Evolutionary conservation across 2,888 invertebrate species (phyloP), one percentile per base, ranked within the genome.

Genomic region (Kuschelorhynchus macadamiae): DNA sequence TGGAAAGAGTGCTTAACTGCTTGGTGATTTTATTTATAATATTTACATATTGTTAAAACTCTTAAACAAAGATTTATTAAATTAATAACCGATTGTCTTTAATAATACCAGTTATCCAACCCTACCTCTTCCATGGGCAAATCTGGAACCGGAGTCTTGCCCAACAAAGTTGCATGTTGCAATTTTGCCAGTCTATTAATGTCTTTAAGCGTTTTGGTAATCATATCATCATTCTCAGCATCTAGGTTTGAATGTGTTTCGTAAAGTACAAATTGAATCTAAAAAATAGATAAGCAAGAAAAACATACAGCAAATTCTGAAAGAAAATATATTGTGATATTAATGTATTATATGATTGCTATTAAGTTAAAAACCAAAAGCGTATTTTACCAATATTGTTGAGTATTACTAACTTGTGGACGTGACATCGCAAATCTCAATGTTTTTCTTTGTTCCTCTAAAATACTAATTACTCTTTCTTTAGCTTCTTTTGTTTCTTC

Each of bases 211-310:
- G 90, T 89, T 41, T 88, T 86, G 0, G 87, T 84, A 14, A 92
- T 88, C 89, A 94, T 92, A 18, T 89, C 89, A 41, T 87, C 86
- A 72, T 94, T 94, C 81, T 94, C 94, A 0, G 90, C 88, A 32
- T 88, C 88, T 41, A 93, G 83, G 53, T 91, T 88, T 0, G 93
- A 93, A 83, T 94, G 93, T 0, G 93, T 93, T 80, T 93, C 93
- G 76, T 94, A 94, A 30, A 94, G 82, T 11, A 94, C 88, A 70
- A 94, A 86, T 79, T 94, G 94, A 18, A 94, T 89, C 89, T 90
- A 75, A 59, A 81, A 80, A 42, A 61, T 36, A 36, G 2, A 36
- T 25, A 25, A 5, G 25, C 4, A 3, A 25, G 25, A 25, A 52
- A 52, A 36, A 8, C 0, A 1, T 9, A n/a, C 11, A 42, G 11